These are phyloP conservation scores for Lithobates sylvaticus DNA, from an alignment of 2,797 vertebrate genomes.

Conservation along the genomic window DNA sequence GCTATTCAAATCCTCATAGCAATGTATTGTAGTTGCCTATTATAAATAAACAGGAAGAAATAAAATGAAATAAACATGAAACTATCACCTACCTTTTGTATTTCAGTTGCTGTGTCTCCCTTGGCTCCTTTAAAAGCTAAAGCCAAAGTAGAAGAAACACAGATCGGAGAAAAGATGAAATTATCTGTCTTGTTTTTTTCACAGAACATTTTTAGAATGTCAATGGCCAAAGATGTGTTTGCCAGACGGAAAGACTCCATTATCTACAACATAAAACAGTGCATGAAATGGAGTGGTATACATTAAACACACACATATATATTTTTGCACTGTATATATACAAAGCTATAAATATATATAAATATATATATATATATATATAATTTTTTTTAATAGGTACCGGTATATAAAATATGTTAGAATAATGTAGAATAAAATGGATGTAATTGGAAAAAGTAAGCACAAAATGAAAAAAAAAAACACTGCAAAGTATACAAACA, in stretches of 20 bases:
- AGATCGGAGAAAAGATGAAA: constrained; percentile 78
- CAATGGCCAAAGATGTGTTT: constrained; percentile 78
- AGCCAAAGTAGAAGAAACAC: constrained; percentile 77
- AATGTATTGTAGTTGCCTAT: neutral
- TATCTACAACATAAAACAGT: constrained; percentile 65
- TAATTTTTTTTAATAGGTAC: no score
- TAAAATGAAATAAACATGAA: neutral
- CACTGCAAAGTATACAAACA: no score
- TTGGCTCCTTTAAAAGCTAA: constrained; percentile 76
- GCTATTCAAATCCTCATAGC: no score
- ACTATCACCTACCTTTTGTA: constrained; percentile 73
- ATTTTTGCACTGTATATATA: no score
- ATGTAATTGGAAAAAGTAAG: no score
- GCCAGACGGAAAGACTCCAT: constrained; percentile 78
- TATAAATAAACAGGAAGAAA: neutral
- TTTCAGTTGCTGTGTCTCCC: constrained; percentile 78
- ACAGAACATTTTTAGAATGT: constrained; percentile 77
- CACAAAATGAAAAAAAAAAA: no score
- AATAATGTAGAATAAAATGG: no score
- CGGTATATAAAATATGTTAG: no score
- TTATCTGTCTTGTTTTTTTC: constrained; percentile 73
- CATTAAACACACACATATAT: no score
- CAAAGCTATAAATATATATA: no score
- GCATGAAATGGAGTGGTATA: no score
- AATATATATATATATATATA: no score